These are phyloP conservation scores for Phytoseiulus persimilis DNA, from an alignment of 2,888 invertebrate species.

Conservation along the genomic window DNA sequence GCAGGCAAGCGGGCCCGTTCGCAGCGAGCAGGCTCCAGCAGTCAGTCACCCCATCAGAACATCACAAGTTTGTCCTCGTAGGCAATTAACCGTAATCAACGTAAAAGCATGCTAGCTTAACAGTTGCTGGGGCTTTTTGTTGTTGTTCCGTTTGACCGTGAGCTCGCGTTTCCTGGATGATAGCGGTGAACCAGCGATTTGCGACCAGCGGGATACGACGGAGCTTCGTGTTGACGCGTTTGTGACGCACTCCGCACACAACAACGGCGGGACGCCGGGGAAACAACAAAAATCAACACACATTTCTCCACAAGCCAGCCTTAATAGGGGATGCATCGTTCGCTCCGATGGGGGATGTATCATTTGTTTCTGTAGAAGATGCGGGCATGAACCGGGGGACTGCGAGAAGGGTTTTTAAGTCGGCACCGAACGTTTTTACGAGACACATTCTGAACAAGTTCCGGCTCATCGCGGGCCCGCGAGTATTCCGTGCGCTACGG, in stretches of 20 bases:
- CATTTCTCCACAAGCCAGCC: no score
- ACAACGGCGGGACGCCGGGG: no score
- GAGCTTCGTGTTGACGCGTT: not conserved
- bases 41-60: conserved; percentile 5
- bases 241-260: not conserved
- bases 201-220: not conserved
- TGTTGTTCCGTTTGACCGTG: not conserved
- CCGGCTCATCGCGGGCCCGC: no score
- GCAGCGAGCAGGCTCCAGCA: not conserved
- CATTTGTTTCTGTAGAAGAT: no score
- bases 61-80: conserved; percentile 5
- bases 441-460: no score
- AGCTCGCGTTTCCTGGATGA: not conserved
- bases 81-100: conserved; percentile 5
- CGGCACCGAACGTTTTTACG: no score
- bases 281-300: no score
- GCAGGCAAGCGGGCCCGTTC: not conserved
- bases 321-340: no score
- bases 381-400: no score
- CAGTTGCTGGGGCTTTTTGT: not conserved
- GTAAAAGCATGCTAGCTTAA: not conserved
- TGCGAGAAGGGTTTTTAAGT: no score
- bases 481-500: no score
- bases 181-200: not conserved
- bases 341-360: no score